Conservation (phyloP, 2,797 vertebrate species). For the Myotis findleyi region DNA sequence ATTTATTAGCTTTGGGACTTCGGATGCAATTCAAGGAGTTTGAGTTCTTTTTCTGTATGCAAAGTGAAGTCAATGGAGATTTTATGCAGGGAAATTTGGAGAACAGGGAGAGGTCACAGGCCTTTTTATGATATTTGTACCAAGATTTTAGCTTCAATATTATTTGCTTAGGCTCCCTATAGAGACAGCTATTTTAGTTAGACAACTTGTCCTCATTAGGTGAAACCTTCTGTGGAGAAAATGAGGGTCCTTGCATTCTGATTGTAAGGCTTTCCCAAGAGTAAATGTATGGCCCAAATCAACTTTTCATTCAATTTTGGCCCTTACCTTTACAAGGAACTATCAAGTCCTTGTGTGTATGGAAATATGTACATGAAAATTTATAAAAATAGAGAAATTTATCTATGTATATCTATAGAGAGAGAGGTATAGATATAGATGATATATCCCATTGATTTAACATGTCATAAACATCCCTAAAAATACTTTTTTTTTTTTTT, state of each 20-base stretch:
- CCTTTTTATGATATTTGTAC: not conserved
- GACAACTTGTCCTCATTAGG: not conserved
- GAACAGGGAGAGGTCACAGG: not conserved
- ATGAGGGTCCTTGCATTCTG: not conserved
- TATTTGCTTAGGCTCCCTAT: not conserved
- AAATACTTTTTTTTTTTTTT: not conserved
- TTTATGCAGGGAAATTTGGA: conserved; percentile 3
- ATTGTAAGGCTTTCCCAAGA: not conserved
- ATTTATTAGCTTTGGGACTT: not conserved
- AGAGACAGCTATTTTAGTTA: not conserved
- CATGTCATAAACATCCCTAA: not conserved
- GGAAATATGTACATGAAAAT: not conserved
- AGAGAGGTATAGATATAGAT: not conserved
- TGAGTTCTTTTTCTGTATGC: not conserved
- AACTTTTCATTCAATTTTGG: not conserved
- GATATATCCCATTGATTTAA: not conserved
- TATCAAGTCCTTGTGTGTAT: not conserved
- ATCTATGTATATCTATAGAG: not conserved
- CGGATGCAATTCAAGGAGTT: conserved; percentile 17
- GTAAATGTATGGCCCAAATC: not conserved
- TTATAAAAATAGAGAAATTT: not conserved
- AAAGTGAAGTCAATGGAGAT: not conserved
- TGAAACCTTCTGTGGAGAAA: not conserved
- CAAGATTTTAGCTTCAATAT: not conserved
- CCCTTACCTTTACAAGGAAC: not conserved